Percentiles rank a stretch among this genome's conserved stretches.
phyloP scores from a whole-genome alignment of 2,113 vertebrate genomes.

The Catharus fuscescens region DNA sequence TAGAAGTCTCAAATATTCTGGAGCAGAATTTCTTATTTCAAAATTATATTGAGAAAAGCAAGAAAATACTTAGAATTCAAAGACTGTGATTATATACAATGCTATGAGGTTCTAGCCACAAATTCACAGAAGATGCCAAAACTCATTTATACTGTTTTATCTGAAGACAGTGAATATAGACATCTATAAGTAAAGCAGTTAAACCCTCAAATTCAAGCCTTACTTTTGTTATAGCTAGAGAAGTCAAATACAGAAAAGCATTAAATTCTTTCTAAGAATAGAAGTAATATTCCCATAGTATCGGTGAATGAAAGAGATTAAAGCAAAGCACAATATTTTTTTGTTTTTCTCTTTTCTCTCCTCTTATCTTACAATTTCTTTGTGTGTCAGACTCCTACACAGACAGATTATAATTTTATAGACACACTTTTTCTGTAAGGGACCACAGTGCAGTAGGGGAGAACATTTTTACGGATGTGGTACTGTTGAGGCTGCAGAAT shows the following conservation, averaged over 20 bases:
- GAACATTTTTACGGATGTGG: not conserved
- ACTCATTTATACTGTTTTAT: not conserved
- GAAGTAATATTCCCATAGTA: not conserved
- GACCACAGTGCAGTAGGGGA: not conserved
- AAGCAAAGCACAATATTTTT: not conserved
- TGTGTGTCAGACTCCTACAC: not conserved
- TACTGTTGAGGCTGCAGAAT: not conserved
- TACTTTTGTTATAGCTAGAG: not conserved
- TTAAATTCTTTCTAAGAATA: not conserved
- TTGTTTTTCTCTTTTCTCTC: not conserved
- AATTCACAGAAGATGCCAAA: not conserved
- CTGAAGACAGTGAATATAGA: not conserved
- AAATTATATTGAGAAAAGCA: not conserved
- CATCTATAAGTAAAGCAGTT: not conserved
- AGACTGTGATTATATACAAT: not conserved
- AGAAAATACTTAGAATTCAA: not conserved
- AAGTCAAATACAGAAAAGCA: not conserved
- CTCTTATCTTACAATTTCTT: not conserved
- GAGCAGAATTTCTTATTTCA: not conserved
- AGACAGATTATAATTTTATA: not conserved
- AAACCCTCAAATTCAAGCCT: not conserved
- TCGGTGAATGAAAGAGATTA: fast-evolving
- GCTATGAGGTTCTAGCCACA: not conserved
- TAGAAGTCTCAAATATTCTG: not conserved
- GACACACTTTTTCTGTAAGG: not conserved